Evolutionary conservation across 2,113 vertebrate species (phyloP).

Genomic region (Semnornis frantzii): DNA sequence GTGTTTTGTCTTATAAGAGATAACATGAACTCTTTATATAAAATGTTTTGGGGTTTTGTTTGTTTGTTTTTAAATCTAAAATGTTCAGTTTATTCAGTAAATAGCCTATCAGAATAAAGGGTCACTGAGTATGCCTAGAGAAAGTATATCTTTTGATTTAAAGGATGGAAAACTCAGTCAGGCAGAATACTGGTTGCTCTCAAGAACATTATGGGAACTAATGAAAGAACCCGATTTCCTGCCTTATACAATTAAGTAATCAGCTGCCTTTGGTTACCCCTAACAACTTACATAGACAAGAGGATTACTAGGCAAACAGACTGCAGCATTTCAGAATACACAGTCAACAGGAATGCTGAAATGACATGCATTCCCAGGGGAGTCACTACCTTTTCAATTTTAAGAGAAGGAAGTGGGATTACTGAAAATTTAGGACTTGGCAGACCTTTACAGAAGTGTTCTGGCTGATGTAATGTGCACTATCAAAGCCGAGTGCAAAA

Average conservation of each 20-base stretch:
- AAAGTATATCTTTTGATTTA: slow-evolving; percentile 66
- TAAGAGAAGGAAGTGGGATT: slow-evolving; percentile 73
- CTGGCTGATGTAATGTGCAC: slow-evolving; percentile 4
- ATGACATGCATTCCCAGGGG: slow-evolving; percentile 66
- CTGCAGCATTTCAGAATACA: slow-evolving; percentile 65
- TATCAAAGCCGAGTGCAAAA: background rate
- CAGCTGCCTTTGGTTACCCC: slow-evolving; percentile 83
- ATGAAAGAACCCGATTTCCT: slow-evolving; percentile 78
- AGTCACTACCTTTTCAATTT: slow-evolving; percentile 66
- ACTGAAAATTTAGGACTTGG: slow-evolving; percentile 59
- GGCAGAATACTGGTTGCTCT: slow-evolving; percentile 67
- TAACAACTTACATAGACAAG: slow-evolving; percentile 80
- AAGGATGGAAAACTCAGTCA: slow-evolving; percentile 71
- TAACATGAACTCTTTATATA: background rate
- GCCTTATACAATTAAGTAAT: slow-evolving; percentile 80
- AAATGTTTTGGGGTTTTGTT: background rate
- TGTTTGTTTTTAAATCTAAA: background rate
- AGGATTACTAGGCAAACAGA: slow-evolving; percentile 79
- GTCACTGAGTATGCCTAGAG: slow-evolving; percentile 23
- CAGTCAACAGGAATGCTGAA: slow-evolving; percentile 66
- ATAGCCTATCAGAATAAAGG: slow-evolving; percentile 14
- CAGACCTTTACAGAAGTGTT: slow-evolving; percentile 34
- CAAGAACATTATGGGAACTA: slow-evolving; percentile 77
- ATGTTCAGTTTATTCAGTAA: slow-evolving; percentile 35
- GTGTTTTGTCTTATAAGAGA: background rate